A percentile compares a stretch with the other conserved stretches of the same genome.
Evolutionary conservation across 2,797 vertebrate species (phyloP).

Genomic region (Hozukius guyotensis): DNA sequence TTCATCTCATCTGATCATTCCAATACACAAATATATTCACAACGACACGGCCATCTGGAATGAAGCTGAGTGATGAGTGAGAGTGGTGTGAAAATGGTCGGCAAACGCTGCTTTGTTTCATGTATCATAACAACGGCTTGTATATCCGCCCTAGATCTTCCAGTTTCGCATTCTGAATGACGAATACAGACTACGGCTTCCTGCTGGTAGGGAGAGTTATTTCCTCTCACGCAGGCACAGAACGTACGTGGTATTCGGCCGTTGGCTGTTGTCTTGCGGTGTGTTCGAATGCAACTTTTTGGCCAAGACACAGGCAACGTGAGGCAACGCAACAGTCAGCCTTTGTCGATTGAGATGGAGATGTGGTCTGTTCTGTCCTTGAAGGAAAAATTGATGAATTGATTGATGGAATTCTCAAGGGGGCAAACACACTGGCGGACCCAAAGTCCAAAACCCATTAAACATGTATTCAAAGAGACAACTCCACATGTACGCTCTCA

Average conservation of each 20-base stretch:
- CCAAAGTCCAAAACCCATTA: constrained; percentile 49
- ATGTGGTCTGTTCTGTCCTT: constrained; percentile 35
- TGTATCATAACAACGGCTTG: not conserved
- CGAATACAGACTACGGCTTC: fast-evolving
- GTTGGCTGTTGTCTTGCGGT: not conserved
- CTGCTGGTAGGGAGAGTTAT: too few relatives aligned
- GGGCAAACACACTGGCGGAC: not conserved
- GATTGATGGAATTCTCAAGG: constrained; percentile 43
- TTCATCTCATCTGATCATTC: too few relatives aligned
- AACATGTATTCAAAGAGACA: constrained; percentile 45
- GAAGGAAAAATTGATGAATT: constrained; percentile 57
- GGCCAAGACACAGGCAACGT: not conserved
- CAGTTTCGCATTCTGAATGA: not conserved
- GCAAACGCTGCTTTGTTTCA: not conserved
- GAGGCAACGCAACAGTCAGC: not conserved
- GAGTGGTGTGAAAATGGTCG: not conserved
- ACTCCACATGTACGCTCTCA: constrained; percentile 23
- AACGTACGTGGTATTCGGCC: too few relatives aligned
- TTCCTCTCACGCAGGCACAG: too few relatives aligned
- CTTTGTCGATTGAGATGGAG: fast-evolving
- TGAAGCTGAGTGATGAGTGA: not conserved
- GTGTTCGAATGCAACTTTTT: not conserved
- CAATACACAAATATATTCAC: too few relatives aligned
- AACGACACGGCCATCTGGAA: too few relatives aligned
- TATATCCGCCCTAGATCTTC: not conserved